phyloP scores from a whole-genome alignment of 2,113 vertebrate species.

The Hydropotes inermis region DNA sequence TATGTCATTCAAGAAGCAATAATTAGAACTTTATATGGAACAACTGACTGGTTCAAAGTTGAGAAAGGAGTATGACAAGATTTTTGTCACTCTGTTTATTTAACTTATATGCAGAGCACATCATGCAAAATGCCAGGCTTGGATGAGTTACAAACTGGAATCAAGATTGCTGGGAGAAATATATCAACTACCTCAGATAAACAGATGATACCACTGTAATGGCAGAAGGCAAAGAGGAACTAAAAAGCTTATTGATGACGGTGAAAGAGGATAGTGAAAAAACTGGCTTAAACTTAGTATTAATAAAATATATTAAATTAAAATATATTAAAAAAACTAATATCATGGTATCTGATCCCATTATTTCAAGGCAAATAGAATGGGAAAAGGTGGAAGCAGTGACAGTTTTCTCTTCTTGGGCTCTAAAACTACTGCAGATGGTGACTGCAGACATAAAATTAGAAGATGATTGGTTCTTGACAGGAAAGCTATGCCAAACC shows the following conservation, averaged over 20 bases:
- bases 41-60: not conserved
- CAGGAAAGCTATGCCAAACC: not conserved
- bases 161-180: not conserved
- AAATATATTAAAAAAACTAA: not conserved
- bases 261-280: not conserved
- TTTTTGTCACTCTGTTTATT: not conserved
- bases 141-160: not conserved
- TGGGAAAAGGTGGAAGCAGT: not conserved
- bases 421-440: not conserved
- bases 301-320: not conserved
- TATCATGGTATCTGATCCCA: not conserved
- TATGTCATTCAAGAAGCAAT: not conserved
- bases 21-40: not conserved
- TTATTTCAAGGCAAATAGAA: not conserved
- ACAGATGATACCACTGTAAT: too few species aligned
- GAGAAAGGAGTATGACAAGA: not conserved
- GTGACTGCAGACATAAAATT: not conserved
- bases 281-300: not conserved
- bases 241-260: not conserved
- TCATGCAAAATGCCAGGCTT: not conserved
- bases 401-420: not conserved
- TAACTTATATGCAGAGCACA: not conserved
- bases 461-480: not conserved
- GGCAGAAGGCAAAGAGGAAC: not conserved
- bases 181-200: not conserved